Evolutionary conservation across 2,113 vertebrate species (phyloP).

Genomic region (Poecile atricapillus): DNA sequence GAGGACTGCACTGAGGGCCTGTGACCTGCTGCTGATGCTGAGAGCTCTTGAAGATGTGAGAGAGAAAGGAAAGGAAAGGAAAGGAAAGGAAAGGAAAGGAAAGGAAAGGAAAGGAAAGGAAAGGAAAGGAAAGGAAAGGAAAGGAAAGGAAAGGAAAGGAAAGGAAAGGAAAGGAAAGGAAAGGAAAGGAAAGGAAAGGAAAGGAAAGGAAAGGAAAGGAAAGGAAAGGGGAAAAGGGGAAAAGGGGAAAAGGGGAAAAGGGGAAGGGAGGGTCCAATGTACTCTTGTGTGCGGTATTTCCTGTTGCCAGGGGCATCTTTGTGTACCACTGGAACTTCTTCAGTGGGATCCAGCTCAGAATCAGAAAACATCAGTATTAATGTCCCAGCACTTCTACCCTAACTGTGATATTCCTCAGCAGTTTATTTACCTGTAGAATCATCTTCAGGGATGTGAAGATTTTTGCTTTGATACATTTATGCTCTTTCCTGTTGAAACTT

Average conservation of each 20-base stretch:
- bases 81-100: not conserved
- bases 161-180: too few species aligned
- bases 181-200: too few species aligned
- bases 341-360: not conserved
- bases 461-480: not conserved
- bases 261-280: fast-evolving
- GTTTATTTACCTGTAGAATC: fast-evolving
- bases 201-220: not conserved
- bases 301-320: not conserved
- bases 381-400: not conserved
- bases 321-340: not conserved
- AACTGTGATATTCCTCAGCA: not conserved
- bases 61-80: not conserved
- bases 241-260: not conserved
- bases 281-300: fast-evolving
- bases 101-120: too few species aligned
- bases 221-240: not conserved
- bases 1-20: not conserved
- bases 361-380: not conserved
- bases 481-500: not conserved
- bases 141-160: too few species aligned
- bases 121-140: too few species aligned
- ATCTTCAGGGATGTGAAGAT: not conserved
- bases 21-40: not conserved
- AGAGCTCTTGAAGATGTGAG: not conserved